Evolutionary conservation across 1,140 invertebrate species (phyloP).

Genomic region (Chionoecetes opilio): DNA sequence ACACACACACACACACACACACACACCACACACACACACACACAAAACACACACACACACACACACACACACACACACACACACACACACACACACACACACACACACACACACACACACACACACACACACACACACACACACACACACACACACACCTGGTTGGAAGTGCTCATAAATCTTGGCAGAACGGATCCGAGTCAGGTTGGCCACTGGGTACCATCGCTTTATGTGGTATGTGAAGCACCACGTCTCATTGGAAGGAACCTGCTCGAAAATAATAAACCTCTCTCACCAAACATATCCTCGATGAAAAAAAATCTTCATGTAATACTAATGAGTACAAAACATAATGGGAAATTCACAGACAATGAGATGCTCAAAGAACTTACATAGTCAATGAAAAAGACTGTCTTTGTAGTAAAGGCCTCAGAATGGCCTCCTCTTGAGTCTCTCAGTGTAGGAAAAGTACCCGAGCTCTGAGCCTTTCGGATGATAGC

Average conservation of each 20-base stretch:
- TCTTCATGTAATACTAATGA: no score
- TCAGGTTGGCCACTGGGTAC: conserved; percentile 87
- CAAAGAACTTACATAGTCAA: conserved; percentile 83
- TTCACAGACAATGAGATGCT: no score
- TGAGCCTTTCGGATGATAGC: conserved; percentile 89
- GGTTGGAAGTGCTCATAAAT: conserved; percentile 86
- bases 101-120: conserved; percentile 38
- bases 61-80: conserved; percentile 53
- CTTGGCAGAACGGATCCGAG: conserved; percentile 85
- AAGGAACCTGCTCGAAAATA: conserved; percentile 83
- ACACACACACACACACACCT: conserved; percentile 39
- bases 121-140: conserved; percentile 40
- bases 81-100: conserved; percentile 53
- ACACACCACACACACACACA: conserved; percentile 41
- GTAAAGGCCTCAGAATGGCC: conserved; percentile 78
- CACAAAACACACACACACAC: conserved; percentile 43
- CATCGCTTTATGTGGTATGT: conserved; percentile 85
- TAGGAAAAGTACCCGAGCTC: conserved; percentile 82
- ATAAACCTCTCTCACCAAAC: no score
- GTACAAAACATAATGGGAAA: no score
- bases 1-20: conserved; percentile 38
- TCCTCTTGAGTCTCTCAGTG: conserved; percentile 82
- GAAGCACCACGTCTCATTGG: conserved; percentile 84
- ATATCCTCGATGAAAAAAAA: no score
- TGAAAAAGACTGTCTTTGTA: conserved; percentile 84